Conservation (phyloP, 2,113 vertebrate species). For the Oryzias celebensis region DNA sequence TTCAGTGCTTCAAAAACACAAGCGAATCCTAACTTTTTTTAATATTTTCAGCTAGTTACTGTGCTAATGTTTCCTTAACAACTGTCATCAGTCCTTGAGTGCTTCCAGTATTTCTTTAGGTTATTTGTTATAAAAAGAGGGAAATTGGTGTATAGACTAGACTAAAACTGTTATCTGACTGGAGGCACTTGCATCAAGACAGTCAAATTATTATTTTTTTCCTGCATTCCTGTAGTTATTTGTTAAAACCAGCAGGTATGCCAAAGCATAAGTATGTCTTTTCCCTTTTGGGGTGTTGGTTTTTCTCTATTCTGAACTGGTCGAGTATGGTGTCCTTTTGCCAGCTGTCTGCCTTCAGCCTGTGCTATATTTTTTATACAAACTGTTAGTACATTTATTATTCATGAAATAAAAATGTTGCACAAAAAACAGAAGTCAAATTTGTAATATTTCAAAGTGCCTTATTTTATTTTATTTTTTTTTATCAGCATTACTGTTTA, state of each 20-base stretch:
- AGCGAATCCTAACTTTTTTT: not conserved
- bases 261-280: conserved; percentile 26
- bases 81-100: conserved; percentile 26
- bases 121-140: conserved; percentile 22
- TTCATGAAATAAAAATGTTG: conserved; percentile 78
- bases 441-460: conserved; percentile 44
- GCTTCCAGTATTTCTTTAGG: conserved; percentile 33
- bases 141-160: conserved; percentile 38
- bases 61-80: conserved; percentile 16
- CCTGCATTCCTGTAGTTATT: conserved; percentile 20
- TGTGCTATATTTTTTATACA: conserved; percentile 79
- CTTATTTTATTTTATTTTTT: not conserved
- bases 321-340: conserved; percentile 31
- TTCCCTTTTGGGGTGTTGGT: not conserved
- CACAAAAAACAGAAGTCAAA: conserved; percentile 67
- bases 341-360: conserved; percentile 60
- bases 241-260: conserved; percentile 24
- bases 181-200: conserved; percentile 4
- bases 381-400: conserved; percentile 81
- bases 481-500: not conserved
- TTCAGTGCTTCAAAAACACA: conserved; percentile 35
- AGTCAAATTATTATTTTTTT: not conserved
- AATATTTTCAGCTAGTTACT: conserved; percentile 38
- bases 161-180: conserved; percentile 5
- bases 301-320: conserved; percentile 21